phyloP scores from a whole-genome alignment of 1,140 invertebrate species.

The Solenopsis fugax region DNA sequence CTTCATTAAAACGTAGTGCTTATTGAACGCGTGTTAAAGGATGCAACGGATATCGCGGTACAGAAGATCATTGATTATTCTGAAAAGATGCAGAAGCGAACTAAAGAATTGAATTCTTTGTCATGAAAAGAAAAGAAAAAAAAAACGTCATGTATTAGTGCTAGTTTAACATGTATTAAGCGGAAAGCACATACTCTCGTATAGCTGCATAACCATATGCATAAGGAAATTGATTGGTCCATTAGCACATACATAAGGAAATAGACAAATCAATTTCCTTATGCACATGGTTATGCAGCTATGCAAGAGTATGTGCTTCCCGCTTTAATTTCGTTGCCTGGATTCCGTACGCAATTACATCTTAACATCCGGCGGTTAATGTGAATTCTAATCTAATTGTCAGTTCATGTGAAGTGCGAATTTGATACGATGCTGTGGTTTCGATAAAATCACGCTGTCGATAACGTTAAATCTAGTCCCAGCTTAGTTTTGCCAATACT shows the following conservation, averaged over 20 bases:
- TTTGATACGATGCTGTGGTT: not conserved
- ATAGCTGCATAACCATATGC: too few species aligned
- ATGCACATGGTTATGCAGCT: too few species aligned
- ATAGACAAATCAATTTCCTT: too few species aligned
- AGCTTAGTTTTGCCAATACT: not conserved
- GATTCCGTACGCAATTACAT: not conserved
- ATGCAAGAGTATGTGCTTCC: too few species aligned
- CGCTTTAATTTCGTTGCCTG: not conserved
- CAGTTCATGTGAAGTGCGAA: not conserved
- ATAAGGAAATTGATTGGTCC: too few species aligned
- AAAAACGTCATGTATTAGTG: not conserved
- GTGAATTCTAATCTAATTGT: constrained; percentile 24
- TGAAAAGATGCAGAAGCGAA: constrained; percentile 48
- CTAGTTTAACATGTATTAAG: not conserved
- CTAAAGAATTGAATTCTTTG: too few species aligned
- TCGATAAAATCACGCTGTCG: constrained; percentile 14
- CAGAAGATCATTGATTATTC: constrained; percentile 4
- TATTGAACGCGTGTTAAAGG: not conserved
- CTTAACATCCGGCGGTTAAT: not conserved
- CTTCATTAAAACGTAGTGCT: not conserved
- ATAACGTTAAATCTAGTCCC: constrained; percentile 12
- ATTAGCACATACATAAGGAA: too few species aligned
- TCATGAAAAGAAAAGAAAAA: not conserved
- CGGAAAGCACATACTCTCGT: too few species aligned
- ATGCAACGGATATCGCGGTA: not conserved